Percentiles rank a stretch among this genome's conserved stretches.
Evolutionary conservation across 2,888 invertebrate species (phyloP).

Genomic region (Tinea pellionella): DNA sequence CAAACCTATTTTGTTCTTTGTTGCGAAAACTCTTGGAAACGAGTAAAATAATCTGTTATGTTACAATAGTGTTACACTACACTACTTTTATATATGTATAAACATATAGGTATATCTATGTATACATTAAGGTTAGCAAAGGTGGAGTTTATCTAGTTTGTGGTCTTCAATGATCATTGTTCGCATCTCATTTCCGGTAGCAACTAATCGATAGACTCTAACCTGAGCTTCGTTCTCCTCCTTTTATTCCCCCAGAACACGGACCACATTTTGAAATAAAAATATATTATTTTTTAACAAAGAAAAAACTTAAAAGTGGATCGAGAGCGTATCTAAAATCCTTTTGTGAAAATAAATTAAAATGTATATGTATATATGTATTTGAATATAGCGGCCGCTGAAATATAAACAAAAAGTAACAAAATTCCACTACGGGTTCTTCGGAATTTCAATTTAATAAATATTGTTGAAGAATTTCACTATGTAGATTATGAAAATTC

Average conservation of each 20-base stretch:
- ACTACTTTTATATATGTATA: too few relatives aligned
- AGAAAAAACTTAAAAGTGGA: neutral
- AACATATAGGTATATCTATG: too few relatives aligned
- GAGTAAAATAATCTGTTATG: too few relatives aligned
- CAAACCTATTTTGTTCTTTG: neutral
- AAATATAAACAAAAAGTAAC: neutral
- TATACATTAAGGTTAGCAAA: too few relatives aligned
- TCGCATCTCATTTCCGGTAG: neutral
- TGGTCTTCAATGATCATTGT: neutral
- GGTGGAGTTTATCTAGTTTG: neutral
- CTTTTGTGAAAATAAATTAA: neutral
- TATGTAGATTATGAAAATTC: neutral
- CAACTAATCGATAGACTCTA: neutral
- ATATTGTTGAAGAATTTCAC: neutral
- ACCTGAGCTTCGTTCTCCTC: neutral
- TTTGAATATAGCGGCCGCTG: neutral
- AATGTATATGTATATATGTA: neutral
- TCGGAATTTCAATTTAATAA: slow-evolving; percentile 2
- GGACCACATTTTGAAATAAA: neutral
- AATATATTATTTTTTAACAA: neutral
- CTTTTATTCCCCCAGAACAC: neutral
- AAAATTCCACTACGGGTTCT: neutral
- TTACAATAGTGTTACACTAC: too few relatives aligned
- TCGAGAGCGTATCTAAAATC: neutral
- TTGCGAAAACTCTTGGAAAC: neutral